Base-by-base conservation (phyloP, 2,113 vertebrate species). In the Procapra przewalskii region DNA sequence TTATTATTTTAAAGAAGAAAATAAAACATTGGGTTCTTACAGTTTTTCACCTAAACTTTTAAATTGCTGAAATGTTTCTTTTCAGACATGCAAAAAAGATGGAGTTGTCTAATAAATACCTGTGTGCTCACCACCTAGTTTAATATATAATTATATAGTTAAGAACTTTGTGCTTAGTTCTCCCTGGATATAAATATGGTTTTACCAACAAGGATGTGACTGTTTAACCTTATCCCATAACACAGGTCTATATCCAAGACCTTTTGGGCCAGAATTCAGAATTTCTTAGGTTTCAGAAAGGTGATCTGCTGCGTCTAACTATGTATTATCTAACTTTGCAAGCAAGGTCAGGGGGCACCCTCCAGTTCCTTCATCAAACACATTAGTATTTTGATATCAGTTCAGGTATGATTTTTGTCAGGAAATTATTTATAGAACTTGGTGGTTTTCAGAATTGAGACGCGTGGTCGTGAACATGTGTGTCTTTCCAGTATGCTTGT, bases 381-480 rank as follows among this genome's bases (percentile, higher is more conserved):
- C 15, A 33, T 31, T 89, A 59, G 7, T 89, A 62, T 97, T 90
- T 94, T 33, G 43, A 10, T 25, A 82, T 43, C 25, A 83, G 29
- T 92, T 81, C 13, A 77, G 59, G 33, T 55, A 40, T 94, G 59
- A 25, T 59, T 91, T 95, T 97, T 93, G 27, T 43, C 23, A 80
- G 45, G 25, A 60, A 40, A 64, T 71, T 60, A 75, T 7, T 91
- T 79, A 93, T 0, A 91, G 12, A 84, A 75, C 13, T 55, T 97
- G 77, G 71, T 15, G 25, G 31, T 95, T 96, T 96, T 92, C 50
- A 79, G 50, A 96, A 71, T 93, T 90, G 36, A 83, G 36, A 50
- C 89, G 67, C 82, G 23, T 43, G 29, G 50, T 87, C 88, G 2
- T 97, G 17, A 88, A 81, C 62, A 60, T 16, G 57, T 96, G 36